phyloP scores from a whole-genome alignment of 2,113 vertebrate species.

The Lycaon pictus region DNA sequence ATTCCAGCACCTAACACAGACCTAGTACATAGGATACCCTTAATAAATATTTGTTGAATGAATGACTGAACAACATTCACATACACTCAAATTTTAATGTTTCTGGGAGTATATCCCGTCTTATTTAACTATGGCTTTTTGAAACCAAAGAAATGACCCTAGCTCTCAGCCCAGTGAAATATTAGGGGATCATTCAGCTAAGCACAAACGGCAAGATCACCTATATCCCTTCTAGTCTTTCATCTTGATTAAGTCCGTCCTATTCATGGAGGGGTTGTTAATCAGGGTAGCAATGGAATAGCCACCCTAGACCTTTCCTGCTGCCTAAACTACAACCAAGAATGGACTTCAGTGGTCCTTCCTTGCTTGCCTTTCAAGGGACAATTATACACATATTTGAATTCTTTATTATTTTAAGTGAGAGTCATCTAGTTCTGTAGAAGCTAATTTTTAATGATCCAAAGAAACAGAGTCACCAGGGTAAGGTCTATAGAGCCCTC shows the following conservation, averaged over 20 bases:
- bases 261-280: not conserved
- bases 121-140: not conserved
- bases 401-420: constrained; percentile 24
- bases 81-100: not conserved
- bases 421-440: not conserved
- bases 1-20: not conserved
- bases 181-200: not conserved
- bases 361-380: not conserved
- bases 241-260: not conserved
- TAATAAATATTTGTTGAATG: not conserved
- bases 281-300: not conserved
- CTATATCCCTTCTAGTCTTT: not conserved
- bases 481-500: not conserved
- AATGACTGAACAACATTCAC: not conserved
- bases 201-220: not conserved
- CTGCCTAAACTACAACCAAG: not conserved
- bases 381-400: not conserved
- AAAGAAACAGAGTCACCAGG: not conserved
- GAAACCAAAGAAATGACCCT: not conserved
- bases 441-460: not conserved
- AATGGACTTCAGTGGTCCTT: not conserved
- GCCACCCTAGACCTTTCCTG: not conserved
- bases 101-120: not conserved
- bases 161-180: not conserved
- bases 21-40: not conserved